These are phyloP conservation scores for Cheilosia impressa DNA, from an alignment of 2,888 invertebrate genomes.

Conservation along the genomic window DNA sequence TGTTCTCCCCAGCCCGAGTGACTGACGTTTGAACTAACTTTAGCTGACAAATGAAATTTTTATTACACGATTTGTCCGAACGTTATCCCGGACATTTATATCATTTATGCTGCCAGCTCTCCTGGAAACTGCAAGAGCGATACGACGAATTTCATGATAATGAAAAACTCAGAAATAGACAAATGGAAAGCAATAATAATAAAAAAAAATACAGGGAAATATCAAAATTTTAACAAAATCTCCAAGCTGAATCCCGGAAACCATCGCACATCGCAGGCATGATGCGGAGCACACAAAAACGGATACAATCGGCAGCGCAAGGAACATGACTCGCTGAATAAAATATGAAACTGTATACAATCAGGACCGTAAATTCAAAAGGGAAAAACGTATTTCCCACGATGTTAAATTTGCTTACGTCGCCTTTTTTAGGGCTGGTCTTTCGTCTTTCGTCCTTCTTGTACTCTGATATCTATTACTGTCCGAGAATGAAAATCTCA, in stretches of 20 bases:
- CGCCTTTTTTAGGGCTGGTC: slow-evolving; percentile 23
- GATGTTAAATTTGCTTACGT: slow-evolving; percentile 59
- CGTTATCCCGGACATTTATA: slow-evolving; percentile 68
- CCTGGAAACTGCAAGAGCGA: neutral
- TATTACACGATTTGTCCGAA: slow-evolving; percentile 72
- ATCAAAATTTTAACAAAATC: neutral
- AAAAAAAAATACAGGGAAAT: slow-evolving; percentile 18
- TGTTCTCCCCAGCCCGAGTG: slow-evolving; percentile 3
- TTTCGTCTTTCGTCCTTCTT: neutral
- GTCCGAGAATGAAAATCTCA: slow-evolving; percentile 49
- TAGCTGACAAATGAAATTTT: slow-evolving; percentile 72
- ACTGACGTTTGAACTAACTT: slow-evolving; percentile 64
- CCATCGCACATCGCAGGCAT: slow-evolving; percentile 42
- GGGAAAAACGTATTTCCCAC: slow-evolving; percentile 56
- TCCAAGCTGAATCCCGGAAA: slow-evolving; percentile 49
- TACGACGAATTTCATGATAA: slow-evolving; percentile 56
- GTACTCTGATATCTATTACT: slow-evolving; percentile 29
- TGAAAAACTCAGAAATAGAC: slow-evolving; percentile 70
- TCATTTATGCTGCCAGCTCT: slow-evolving; percentile 51
- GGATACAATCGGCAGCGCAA: slow-evolving; percentile 20
- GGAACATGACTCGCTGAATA: slow-evolving; percentile 33
- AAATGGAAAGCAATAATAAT: slow-evolving; percentile 74
- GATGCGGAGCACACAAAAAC: neutral
- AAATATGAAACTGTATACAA: slow-evolving; percentile 60
- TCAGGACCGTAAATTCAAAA: slow-evolving; percentile 23